Evolutionary conservation across 2,888 invertebrate species (phyloP).

Genomic region (Serrognathus titanus): DNA sequence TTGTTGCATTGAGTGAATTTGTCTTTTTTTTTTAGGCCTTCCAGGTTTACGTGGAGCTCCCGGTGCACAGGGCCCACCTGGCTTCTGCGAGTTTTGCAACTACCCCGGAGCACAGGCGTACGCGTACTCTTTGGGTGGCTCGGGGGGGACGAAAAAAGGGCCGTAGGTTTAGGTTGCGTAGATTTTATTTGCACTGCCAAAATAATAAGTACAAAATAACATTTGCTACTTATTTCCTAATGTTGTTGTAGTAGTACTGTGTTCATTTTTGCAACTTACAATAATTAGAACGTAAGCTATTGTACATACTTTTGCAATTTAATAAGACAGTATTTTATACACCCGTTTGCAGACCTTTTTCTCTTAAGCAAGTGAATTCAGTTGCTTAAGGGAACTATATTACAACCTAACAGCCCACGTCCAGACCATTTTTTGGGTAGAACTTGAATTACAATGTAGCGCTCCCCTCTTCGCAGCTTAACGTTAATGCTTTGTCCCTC

Average conservation of each 20-base stretch:
- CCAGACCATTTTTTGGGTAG: conserved; percentile 76
- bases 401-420: conserved; percentile 74
- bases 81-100: conserved; percentile 63
- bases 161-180: conserved; percentile 38
- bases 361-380: no score
- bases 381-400: conserved; percentile 44
- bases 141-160: conserved; percentile 58
- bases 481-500: conserved; percentile 53
- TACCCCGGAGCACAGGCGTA: conserved; percentile 55
- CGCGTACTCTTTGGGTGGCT: conserved; percentile 49
- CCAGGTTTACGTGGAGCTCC: conserved; percentile 56
- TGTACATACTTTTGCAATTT: no score
- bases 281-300: no score
- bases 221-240: not conserved
- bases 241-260: no score
- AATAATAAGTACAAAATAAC: conserved; percentile 9
- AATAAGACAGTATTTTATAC: no score
- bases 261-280: no score
- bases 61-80: conserved; percentile 64
- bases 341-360: not conserved
- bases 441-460: conserved; percentile 56
- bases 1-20: not conserved
- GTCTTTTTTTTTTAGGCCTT: conserved; percentile 22
- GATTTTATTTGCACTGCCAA: conserved; percentile 14
- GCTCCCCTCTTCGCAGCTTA: conserved; percentile 54